These are phyloP conservation scores for Himalopsyche japonica DNA, from an alignment of 2,888 invertebrate species.

Conservation along the genomic window DNA sequence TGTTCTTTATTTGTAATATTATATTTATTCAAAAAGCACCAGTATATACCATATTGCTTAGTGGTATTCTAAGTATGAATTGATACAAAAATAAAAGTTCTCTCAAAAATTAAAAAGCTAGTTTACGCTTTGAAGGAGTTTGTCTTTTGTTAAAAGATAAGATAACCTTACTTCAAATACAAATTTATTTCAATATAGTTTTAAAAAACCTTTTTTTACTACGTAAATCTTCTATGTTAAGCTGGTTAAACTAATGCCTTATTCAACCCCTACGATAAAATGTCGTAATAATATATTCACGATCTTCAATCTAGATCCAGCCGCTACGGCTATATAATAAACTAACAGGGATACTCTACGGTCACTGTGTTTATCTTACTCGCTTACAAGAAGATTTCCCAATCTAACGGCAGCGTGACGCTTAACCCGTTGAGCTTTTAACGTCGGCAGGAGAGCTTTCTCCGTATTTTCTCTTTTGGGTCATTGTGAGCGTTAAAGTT, in stretches of 20 bases:
- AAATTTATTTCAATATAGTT: too few species aligned
- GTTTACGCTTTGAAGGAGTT: too few species aligned
- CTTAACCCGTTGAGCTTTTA: constrained; percentile 15
- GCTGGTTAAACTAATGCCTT: background rate
- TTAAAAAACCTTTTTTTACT: too few species aligned
- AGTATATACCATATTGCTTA: too few species aligned
- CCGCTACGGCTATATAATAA: constrained; percentile 25
- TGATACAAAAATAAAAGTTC: too few species aligned
- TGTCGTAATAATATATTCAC: constrained; percentile 12
- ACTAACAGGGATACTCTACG: constrained; percentile 5
- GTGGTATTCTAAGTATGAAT: too few species aligned
- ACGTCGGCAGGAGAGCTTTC: background rate
- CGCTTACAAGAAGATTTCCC: background rate
- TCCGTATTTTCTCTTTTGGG: background rate
- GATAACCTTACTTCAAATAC: too few species aligned
- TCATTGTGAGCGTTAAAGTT: too few species aligned
- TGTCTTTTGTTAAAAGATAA: too few species aligned
- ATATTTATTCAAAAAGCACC: too few species aligned
- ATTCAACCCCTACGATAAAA: background rate
- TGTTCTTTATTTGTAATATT: too few species aligned
- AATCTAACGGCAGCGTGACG: background rate
- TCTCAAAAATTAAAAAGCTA: too few species aligned
- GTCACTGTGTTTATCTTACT: constrained; percentile 32
- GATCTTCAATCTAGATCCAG: constrained; percentile 6
- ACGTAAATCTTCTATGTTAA: background rate